Conservation (phyloP, 2,888 invertebrate genomes). For the Hyposoter didymator region DNA sequence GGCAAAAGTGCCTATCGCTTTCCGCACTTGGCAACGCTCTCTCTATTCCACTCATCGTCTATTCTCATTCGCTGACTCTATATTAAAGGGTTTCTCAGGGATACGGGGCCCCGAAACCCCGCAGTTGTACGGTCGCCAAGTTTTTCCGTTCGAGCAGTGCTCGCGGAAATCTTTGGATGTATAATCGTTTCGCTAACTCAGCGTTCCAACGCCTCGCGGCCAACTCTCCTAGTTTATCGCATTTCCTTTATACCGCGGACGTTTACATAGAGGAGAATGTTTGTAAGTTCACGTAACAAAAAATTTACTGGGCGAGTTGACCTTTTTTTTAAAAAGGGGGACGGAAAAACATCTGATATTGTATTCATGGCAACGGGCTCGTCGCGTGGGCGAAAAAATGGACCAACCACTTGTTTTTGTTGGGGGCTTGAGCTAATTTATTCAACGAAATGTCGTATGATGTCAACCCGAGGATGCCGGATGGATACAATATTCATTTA, state of each 20-base stretch:
- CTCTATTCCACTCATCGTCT: conserved; percentile 39
- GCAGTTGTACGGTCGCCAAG: conserved; percentile 32
- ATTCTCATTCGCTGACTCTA: conserved; percentile 17
- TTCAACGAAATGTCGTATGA: conserved; percentile 16
- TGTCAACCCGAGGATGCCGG: neutral
- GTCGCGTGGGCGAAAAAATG: neutral
- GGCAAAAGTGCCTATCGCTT: conserved; percentile 54
- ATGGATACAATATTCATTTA: conserved; percentile 41
- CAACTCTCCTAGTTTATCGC: neutral
- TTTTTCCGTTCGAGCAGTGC: conserved; percentile 24
- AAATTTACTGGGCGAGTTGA: neutral
- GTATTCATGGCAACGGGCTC: neutral
- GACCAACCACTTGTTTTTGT: conserved; percentile 11
- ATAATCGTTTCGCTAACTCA: conserved; percentile 14
- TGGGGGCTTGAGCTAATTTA: conserved; percentile 17
- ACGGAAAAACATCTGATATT: neutral
- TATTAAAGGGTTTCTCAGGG: neutral
- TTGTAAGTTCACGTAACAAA: neutral
- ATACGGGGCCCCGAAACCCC: neutral
- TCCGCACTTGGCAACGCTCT: conserved; percentile 47
- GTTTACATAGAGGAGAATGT: neutral
- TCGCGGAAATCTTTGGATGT: conserved; percentile 14
- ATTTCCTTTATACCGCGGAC: neutral
- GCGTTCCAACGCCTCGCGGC: neutral
- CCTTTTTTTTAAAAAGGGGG: neutral